phyloP scores from a whole-genome alignment of 2,797 vertebrate species.

The Sebastes itinus region DNA sequence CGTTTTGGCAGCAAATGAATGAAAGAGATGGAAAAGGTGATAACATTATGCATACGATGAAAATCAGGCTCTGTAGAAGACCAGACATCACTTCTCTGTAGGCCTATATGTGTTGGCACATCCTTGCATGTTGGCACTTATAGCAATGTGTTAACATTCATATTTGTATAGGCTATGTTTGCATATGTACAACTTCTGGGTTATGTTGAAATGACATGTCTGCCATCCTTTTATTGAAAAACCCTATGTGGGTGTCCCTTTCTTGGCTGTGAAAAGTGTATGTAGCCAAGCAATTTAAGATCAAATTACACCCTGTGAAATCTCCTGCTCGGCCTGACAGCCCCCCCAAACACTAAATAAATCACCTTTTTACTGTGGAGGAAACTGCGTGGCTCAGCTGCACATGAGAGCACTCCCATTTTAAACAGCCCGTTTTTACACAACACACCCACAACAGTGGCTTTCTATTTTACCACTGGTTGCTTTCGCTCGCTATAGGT shows the following conservation, averaged over 20 bases:
- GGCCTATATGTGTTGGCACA: slow-evolving; percentile 17
- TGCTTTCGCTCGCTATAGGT: slow-evolving; percentile 17
- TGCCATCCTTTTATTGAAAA: slow-evolving; percentile 41
- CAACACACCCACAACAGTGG: slow-evolving; percentile 35
- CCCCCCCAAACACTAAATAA: slow-evolving; percentile 64
- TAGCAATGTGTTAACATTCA: slow-evolving; percentile 28
- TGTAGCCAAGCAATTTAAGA: slow-evolving; percentile 64
- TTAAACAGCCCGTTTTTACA: slow-evolving; percentile 58
- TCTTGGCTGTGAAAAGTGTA: slow-evolving; percentile 46
- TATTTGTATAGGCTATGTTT: slow-evolving; percentile 23
- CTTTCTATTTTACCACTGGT: slow-evolving; percentile 15
- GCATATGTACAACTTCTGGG: slow-evolving; percentile 37
- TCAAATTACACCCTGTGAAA: slow-evolving; percentile 69
- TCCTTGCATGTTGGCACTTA: slow-evolving; percentile 21
- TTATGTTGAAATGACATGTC: slow-evolving; percentile 36
- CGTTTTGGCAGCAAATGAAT: slow-evolving; percentile 4
- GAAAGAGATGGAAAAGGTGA: not conserved
- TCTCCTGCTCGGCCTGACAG: slow-evolving; percentile 45
- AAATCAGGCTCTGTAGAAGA: not conserved
- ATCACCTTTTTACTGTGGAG: slow-evolving; percentile 67
- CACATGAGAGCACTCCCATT: slow-evolving; percentile 60
- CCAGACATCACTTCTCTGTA: slow-evolving; percentile 8
- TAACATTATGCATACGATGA: not conserved
- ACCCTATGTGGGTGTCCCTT: slow-evolving; percentile 35
- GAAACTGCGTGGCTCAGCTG: slow-evolving; percentile 51